Evolutionary conservation across 2,888 invertebrate species (phyloP).

Genomic region (Drosophila niveifrons): DNA sequence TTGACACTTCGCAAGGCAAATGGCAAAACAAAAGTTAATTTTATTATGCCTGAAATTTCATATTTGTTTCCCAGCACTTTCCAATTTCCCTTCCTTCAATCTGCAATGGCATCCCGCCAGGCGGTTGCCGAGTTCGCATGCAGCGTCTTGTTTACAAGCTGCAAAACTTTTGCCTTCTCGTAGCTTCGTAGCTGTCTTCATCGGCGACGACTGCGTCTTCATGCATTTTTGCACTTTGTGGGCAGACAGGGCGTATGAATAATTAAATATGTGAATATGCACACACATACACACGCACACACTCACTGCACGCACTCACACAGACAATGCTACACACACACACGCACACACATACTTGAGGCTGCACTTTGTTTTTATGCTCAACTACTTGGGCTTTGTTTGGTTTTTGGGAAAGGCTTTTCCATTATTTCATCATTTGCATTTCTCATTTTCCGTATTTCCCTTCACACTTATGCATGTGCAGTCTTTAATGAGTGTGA

Average conservation of each 20-base stretch:
- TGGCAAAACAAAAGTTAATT: constrained; percentile 64
- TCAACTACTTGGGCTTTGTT: constrained; percentile 64
- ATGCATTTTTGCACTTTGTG: constrained; percentile 65
- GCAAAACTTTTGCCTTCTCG: constrained; percentile 63
- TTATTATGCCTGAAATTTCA: constrained; percentile 57
- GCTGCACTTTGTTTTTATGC: constrained; percentile 73
- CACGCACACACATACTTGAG: constrained; percentile 45
- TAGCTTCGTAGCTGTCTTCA: constrained; percentile 29
- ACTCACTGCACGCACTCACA: constrained; percentile 15
- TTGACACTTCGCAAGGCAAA: constrained; percentile 52
- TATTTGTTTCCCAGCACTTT: constrained; percentile 67
- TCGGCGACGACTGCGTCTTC: constrained; percentile 38
- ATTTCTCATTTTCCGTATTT: constrained; percentile 65
- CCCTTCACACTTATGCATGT: neutral
- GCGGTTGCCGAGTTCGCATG: neutral
- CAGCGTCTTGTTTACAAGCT: constrained; percentile 55
- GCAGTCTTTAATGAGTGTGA: constrained; percentile 40
- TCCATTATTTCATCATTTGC: constrained; percentile 74
- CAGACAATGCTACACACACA: constrained; percentile 15
- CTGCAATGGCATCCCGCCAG: constrained; percentile 13
- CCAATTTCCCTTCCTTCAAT: constrained; percentile 44
- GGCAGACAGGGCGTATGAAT: constrained; percentile 78
- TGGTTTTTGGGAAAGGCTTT: constrained; percentile 53
- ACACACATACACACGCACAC: constrained; percentile 20
- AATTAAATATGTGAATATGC: constrained; percentile 66